Evolutionary conservation across 2,888 invertebrate species (phyloP).

Genomic region (Melitaea athalia): DNA sequence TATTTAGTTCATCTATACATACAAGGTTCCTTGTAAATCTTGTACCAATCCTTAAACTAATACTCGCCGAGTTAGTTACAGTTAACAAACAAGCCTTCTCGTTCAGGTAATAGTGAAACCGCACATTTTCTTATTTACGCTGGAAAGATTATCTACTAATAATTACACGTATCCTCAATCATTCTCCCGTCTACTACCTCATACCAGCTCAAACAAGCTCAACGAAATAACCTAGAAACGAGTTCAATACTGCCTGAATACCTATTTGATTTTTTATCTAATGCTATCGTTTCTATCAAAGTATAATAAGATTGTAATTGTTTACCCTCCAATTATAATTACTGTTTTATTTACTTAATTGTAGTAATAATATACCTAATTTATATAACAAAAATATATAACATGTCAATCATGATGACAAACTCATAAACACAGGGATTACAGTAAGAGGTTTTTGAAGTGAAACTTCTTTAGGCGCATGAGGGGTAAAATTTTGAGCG

Average conservation of each 20-base stretch:
- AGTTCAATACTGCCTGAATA: background rate
- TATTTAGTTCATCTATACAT: background rate
- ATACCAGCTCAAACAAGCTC: conserved; percentile 29
- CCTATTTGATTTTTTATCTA: conserved; percentile 14
- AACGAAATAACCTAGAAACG: conserved; percentile 17
- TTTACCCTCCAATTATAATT: background rate
- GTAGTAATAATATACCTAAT: too few relatives aligned
- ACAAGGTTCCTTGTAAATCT: conserved; percentile 1
- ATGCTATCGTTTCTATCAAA: conserved; percentile 5
- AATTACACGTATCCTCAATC: conserved; percentile 37
- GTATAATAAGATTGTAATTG: conserved; percentile 4
- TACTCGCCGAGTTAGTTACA: conserved; percentile 11
- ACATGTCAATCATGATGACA: too few relatives aligned
- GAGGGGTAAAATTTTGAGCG: too few relatives aligned
- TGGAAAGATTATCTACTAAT: conserved; percentile 31
- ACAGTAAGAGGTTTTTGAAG: too few relatives aligned
- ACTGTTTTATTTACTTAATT: background rate
- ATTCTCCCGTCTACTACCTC: conserved; percentile 16
- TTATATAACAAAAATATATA: too few relatives aligned
- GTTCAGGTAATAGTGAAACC: conserved; percentile 23
- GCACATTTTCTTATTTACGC: conserved; percentile 37
- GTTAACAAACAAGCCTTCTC: conserved; percentile 36
- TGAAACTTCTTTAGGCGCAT: too few relatives aligned
- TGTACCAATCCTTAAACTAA: background rate
- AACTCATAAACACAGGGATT: too few relatives aligned